Evolutionary conservation across 2,888 invertebrate genomes (phyloP).

Genomic region (Dicranocentrus wangi): DNA sequence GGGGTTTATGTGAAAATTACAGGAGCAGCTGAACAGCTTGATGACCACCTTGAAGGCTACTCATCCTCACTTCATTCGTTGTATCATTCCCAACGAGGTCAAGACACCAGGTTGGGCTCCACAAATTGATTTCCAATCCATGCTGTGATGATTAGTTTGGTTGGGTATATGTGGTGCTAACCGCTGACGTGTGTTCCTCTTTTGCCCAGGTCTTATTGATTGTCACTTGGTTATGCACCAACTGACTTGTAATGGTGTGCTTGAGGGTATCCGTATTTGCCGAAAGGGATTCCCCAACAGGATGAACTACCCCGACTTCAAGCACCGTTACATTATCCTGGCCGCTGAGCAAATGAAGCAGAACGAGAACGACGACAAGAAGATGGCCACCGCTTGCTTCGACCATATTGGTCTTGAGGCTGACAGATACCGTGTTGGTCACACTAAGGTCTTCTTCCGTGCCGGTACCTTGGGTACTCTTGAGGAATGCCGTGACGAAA

Average conservation of each 20-base stretch:
- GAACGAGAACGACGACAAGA: slow-evolving; percentile 87
- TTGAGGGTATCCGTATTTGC: slow-evolving; percentile 99
- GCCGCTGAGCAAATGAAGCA: slow-evolving; percentile 93
- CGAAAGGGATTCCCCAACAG: slow-evolving; percentile 99
- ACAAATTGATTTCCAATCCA: too few species aligned
- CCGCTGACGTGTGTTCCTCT: too few species aligned
- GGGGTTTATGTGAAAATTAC: too few species aligned
- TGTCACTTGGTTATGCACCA: slow-evolving; percentile 99
- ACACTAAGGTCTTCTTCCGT: slow-evolving; percentile 99
- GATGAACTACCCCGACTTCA: slow-evolving; percentile 99
- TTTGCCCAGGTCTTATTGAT: slow-evolving; percentile 89
- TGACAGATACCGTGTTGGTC: slow-evolving; percentile 97
- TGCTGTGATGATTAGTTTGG: too few species aligned
- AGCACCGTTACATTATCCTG: slow-evolving; percentile 99
- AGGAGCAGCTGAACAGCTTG: slow-evolving; percentile 98
- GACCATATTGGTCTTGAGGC: slow-evolving; percentile 90
- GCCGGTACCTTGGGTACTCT: slow-evolving; percentile 99
- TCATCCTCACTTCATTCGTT: slow-evolving; percentile 99
- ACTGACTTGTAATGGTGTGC: slow-evolving; percentile 99
- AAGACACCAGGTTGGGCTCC: slow-evolving; percentile 93
- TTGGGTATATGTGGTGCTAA: too few species aligned
- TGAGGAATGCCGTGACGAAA: slow-evolving; percentile 99
- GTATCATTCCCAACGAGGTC: slow-evolving; percentile 99
- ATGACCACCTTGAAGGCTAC: slow-evolving; percentile 97
- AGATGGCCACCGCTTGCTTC: slow-evolving; percentile 90